Percentiles rank a stretch among this genome's conserved stretches.
phyloP scores from a whole-genome alignment of 2,888 invertebrate species.

The Zootermopsis nevadensis region DNA sequence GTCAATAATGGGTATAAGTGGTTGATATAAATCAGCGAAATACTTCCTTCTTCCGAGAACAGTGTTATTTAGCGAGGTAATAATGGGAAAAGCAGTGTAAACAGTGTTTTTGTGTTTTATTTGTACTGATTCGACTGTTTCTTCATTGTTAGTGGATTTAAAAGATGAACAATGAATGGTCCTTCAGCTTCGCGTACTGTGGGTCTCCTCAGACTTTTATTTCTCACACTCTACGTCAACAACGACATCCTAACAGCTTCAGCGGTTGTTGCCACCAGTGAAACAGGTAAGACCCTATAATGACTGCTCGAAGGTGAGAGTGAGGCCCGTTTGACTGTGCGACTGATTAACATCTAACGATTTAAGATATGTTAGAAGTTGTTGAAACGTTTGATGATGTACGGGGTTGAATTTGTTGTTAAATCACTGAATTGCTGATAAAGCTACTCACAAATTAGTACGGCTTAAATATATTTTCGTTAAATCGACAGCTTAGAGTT shows the following conservation, averaged over 20 bases:
- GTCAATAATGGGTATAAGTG: neutral
- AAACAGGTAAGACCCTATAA: neutral
- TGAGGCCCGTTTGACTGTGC: neutral
- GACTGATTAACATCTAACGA: neutral
- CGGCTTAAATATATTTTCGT: too few relatives aligned
- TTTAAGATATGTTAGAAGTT: neutral
- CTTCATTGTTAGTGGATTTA: neutral
- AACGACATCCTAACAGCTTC: neutral
- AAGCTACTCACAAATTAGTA: neutral
- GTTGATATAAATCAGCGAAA: neutral
- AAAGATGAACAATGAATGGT: conserved; percentile 40
- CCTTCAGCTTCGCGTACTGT: conserved; percentile 32
- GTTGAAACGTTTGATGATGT: neutral
- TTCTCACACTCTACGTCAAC: conserved; percentile 25
- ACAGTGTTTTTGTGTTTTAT: neutral
- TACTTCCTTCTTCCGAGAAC: neutral
- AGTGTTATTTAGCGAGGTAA: neutral
- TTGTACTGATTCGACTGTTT: neutral
- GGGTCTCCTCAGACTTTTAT: conserved; percentile 16
- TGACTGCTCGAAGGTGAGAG: neutral
- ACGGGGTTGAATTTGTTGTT: neutral
- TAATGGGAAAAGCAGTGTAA: neutral
- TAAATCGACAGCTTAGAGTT: too few relatives aligned
- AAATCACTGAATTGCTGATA: neutral
- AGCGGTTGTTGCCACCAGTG: conserved; percentile 11